phyloP scores from a whole-genome alignment of 1,140 invertebrate genomes.

The Daktulosphaira vitifoliae region DNA sequence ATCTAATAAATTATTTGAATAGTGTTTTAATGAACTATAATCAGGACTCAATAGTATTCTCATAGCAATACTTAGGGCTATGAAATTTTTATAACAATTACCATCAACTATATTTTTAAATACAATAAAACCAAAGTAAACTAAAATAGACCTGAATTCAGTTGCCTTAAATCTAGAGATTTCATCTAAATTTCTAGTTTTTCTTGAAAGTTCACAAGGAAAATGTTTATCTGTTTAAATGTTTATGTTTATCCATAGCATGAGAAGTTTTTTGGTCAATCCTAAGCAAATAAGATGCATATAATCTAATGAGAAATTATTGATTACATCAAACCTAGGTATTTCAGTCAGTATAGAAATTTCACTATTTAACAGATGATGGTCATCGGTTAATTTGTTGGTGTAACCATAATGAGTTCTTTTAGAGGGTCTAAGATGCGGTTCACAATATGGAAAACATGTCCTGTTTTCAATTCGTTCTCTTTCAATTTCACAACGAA shows the following conservation, averaged over 20 bases:
- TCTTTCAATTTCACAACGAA: slow-evolving; percentile 36
- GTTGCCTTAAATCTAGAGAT: slow-evolving; percentile 41
- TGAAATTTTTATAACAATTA: slow-evolving; percentile 40
- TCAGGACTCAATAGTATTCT: slow-evolving; percentile 38
- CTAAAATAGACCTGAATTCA: slow-evolving; percentile 43
- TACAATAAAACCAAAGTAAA: slow-evolving; percentile 44
- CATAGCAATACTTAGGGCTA: slow-evolving; percentile 42
- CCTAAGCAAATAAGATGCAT: slow-evolving; percentile 39
- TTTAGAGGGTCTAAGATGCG: background rate
- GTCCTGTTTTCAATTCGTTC: background rate
- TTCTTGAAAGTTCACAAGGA: background rate
- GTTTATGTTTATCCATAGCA: slow-evolving; percentile 39
- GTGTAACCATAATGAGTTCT: background rate
- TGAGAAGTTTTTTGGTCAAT: slow-evolving; percentile 42
- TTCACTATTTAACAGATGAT: slow-evolving; percentile 1
- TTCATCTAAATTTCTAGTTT: slow-evolving; percentile 1
- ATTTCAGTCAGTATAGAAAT: background rate
- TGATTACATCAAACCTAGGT: slow-evolving; percentile 40
- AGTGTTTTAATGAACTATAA: background rate
- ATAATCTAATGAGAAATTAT: slow-evolving; percentile 41
- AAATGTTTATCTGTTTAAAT: slow-evolving; percentile 7
- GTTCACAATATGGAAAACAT: too few species aligned
- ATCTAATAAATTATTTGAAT: background rate
- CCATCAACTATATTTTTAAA: slow-evolving; percentile 19
- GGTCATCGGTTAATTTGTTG: background rate